Evolutionary conservation across 2,888 invertebrate genomes (phyloP).

Genomic region (Acanthoscelides obtectus): DNA sequence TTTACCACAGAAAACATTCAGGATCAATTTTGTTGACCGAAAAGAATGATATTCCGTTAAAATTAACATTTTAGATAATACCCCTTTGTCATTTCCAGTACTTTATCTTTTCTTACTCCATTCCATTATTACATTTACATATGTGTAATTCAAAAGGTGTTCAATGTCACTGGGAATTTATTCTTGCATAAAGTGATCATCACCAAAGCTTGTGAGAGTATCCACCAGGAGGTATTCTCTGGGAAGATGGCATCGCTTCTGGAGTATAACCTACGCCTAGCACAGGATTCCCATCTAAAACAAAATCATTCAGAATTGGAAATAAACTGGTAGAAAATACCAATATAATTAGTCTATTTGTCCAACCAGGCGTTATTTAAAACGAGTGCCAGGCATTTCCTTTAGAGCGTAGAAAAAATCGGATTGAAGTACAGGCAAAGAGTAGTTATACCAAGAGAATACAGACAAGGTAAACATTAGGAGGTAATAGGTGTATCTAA

Average conservation of each 20-base stretch:
- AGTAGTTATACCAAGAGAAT: too few relatives aligned
- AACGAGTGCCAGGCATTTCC: too few relatives aligned
- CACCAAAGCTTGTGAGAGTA: conserved; percentile 45
- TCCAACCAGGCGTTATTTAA: too few relatives aligned
- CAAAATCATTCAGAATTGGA: conserved; percentile 1
- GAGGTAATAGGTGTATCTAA: too few relatives aligned
- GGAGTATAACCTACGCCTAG: conserved; percentile 41
- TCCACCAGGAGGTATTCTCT: conserved; percentile 45
- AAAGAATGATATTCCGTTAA: too few relatives aligned
- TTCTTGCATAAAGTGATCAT: conserved; percentile 3
- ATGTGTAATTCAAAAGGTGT: background rate
- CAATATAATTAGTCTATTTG: too few relatives aligned
- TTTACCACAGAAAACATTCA: too few relatives aligned
- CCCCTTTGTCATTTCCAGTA: background rate
- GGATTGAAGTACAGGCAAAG: too few relatives aligned
- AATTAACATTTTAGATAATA: too few relatives aligned
- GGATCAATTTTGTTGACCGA: too few relatives aligned
- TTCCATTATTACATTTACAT: conserved; percentile 1
- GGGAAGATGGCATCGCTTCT: conserved; percentile 25
- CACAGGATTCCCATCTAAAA: conserved; percentile 44
- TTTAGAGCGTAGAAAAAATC: too few relatives aligned
- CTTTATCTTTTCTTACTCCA: background rate
- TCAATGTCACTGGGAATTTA: background rate
- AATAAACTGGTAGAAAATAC: background rate
- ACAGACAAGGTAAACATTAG: too few relatives aligned